These are phyloP conservation scores for Salticus scenicus DNA, from an alignment of 2,888 invertebrate species.

Conservation along the genomic window DNA sequence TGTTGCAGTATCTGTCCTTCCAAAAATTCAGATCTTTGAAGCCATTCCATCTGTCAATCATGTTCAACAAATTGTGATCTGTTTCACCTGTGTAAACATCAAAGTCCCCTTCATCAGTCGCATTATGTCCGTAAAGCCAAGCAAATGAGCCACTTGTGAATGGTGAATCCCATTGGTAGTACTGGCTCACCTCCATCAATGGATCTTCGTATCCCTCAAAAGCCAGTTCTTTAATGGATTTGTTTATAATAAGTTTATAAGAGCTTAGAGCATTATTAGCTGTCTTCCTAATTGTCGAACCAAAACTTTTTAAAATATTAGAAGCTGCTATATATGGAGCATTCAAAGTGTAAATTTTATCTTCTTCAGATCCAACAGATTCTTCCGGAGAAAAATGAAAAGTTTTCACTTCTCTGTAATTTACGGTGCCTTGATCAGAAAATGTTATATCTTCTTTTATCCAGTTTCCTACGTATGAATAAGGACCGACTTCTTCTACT, in stretches of 20 bases:
- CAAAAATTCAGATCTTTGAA: constrained; percentile 25
- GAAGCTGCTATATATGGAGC: constrained; percentile 71
- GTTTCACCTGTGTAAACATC: constrained; percentile 63
- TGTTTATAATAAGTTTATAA: constrained; percentile 45
- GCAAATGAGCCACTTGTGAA: constrained; percentile 51
- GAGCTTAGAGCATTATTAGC: constrained; percentile 20
- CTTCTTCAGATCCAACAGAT: constrained; percentile 73
- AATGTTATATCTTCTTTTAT: constrained; percentile 73
- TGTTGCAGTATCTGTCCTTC: constrained; percentile 32
- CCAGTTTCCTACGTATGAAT: constrained; percentile 53
- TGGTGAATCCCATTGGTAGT: constrained; percentile 18
- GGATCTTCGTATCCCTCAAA: constrained; percentile 63
- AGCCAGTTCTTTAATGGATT: constrained; percentile 46
- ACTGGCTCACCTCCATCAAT: constrained; percentile 17
- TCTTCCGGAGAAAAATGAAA: constrained; percentile 72
- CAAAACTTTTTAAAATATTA: not conserved
- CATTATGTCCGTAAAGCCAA: constrained; percentile 66
- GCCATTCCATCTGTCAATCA: constrained; percentile 66
- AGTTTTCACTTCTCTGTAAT: constrained; percentile 73
- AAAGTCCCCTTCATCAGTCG: constrained; percentile 67
- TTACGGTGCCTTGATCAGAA: constrained; percentile 73
- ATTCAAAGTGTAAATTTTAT: constrained; percentile 73
- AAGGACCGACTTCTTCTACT: constrained; percentile 66
- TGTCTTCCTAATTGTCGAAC: not conserved
- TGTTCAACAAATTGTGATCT: constrained; percentile 43